Evolutionary conservation across 2,113 vertebrate genomes (phyloP), one percentile per base, ranked within the genome.

Genomic region (Spilogale gracilis): DNA sequence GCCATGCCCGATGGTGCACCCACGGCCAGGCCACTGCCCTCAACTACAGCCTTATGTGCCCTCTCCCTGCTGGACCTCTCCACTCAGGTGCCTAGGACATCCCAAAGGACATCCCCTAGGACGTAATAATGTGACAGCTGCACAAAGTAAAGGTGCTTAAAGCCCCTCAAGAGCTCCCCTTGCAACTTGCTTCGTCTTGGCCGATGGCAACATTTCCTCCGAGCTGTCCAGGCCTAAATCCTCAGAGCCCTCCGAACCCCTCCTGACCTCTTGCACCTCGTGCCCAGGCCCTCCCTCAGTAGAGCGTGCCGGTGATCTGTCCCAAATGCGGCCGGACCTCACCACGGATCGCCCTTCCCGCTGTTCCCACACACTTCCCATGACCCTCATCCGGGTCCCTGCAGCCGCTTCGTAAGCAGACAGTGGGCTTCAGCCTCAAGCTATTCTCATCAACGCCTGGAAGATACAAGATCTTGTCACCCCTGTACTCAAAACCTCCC

Each of bases 321-420:
- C 89, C 83, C 30, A 52, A 63, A 74, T 56, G 17, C 0, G 0
- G 10, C 27, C 52, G 56, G 9, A 54, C 16, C 30, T 45, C 50
- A 21, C 14, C 38, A 27, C 0, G 25, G 38, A 69, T 45, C 67
- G 5, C 0, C 71, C 18, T n/a, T 43, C 30, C 60, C 14, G 10
- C 5, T 23, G 61, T 5, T 25, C 7, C 32, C 43, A 17, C 0
- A 0, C 5, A 43, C 11, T 32, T 30, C 7, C 3, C 1, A 17
- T 0, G 7, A 14, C 60, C 45, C 30, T 61, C 58, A 9, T 67
- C 67, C 18, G 25, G 13, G 21, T 32, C 78, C 6, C 52, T 23
- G 8, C 14, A 30, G 27, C 13, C 2, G 32, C 13, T 16, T 4
- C 56, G 18, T 30, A 38, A 4, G 9, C 5, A 14, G 54, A 45